Evolutionary conservation across 2,797 vertebrate species (phyloP).

Genomic region (Erpetoichthys calabaricus): DNA sequence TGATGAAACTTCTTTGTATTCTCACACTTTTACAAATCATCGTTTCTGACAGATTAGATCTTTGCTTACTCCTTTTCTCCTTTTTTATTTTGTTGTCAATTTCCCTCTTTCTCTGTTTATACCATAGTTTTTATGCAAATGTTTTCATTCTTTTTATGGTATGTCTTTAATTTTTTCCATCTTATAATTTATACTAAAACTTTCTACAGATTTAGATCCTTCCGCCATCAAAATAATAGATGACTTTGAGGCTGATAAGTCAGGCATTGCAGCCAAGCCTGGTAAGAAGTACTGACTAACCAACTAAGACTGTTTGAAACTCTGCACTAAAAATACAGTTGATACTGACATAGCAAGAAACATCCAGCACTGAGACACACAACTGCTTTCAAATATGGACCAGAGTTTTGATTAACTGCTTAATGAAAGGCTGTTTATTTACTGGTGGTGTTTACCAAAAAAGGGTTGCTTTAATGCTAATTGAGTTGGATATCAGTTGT

Average conservation of each 20-base stretch:
- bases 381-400: no score
- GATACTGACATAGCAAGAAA: no score
- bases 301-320: no score
- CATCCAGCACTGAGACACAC: no score
- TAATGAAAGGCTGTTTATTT: no score
- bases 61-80: constrained; percentile 29
- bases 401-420: no score
- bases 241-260: constrained; percentile 44
- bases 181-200: neutral
- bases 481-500: no score
- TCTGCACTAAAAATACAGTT: no score
- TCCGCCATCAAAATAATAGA: constrained; percentile 54
- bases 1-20: neutral
- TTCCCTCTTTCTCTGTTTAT: constrained; percentile 6
- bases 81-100: constrained; percentile 13
- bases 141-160: constrained; percentile 1
- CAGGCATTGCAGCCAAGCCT: constrained; percentile 45
- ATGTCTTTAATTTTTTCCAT: constrained; percentile 7
- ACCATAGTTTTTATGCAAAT: constrained; percentile 14
- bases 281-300: constrained; percentile 39
- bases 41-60: constrained; percentile 13
- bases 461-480: no score
- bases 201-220: constrained; percentile 41
- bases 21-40: neutral
- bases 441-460: no score